Evolutionary conservation across 2,797 vertebrate species (phyloP), one percentile per base, ranked within the genome.

Genomic region (Siniperca undulata): DNA sequence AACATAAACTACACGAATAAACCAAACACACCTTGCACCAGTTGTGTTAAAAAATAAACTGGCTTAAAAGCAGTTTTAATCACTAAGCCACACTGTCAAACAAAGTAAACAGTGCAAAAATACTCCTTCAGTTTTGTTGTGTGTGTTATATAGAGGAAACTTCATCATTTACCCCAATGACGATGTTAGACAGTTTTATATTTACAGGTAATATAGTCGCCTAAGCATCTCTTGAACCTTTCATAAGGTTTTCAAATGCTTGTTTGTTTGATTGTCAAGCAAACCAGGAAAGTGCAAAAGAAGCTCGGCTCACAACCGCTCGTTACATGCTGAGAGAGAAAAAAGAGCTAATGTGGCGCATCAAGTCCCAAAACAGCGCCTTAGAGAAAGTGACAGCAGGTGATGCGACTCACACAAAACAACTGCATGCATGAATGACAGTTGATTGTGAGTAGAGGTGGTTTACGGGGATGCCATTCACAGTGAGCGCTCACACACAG

Each of bases 401-500:
- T 83, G 86, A 86, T 77, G 83, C 84, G 88, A 89, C 69, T 78
- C 86, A 80, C 83, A 90, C 76, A 89, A 85, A 83, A 92, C 86
- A 87, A 87, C 83, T 46, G 73, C 95, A 96, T 96, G 95, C 93
- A 93, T 91, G 85, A 89, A 88, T 24, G 76, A 88, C 59, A 68
- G 80, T 70, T 38, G 87, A 73, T 12, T 55, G 64, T 87, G 90
- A 88, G 83, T 81, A 86, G 80, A 73, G 81, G 73, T 12, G 62
- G 60, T 77, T 89, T 83, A 68, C 80, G 87, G 88, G 81, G 88
- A 89, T 56, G 81, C 66, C 92, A 94, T 91, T 93, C 88, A 84
- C 59, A 66, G 72, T 72, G 88, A 92, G 72, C 24, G 34, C 82
- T 87, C 82, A 81, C 86, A 85, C 82, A 90, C 71, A 70, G 86